Evolutionary conservation across 2,888 invertebrate genomes (phyloP), one percentile per base, ranked within the genome.

Genomic region (Melinopterus prodromus): DNA sequence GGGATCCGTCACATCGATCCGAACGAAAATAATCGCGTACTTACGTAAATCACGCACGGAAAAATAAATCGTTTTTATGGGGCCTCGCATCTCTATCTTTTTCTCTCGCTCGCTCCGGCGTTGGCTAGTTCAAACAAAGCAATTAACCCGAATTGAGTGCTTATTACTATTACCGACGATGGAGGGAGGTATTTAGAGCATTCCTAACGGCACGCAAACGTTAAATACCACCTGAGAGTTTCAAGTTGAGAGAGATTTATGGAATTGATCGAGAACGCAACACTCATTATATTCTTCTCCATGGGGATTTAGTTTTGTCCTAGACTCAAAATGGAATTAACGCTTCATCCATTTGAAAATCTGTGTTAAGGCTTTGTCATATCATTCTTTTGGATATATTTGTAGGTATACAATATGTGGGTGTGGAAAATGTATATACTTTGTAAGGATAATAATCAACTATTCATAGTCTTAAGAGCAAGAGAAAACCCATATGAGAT

Each of bases 11-110:
- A 74, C 26, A 74, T 36, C 74, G 74, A 74, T 74, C 74, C 35
- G 35, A 74, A 74, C 74, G 74, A 74, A 74, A 74, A 74, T 74
- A 74, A 74, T 74, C 74, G 74, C 74, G 74, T 37, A 74, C 74
- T 74, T 74, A 74, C 74, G 74, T 74, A 74, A 74, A 74, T 74
- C 74, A 74, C 35, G 74, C 74, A 37, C 74, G 36, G 74, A 74
- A 74, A 74, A 74, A 74, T 74, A 74, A 74, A 74, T 74, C 74
- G 35, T 9, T 74, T 74, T 74, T 74, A 74, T 35, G 15, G 53
- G 53, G 9, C 12, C 5, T 53, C 53, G 53, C 53, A 53, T 53
- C 53, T 53, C 12, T 53, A 53, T 1, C 7, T 53, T 12, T 53
- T 53, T 53, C 53, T 53, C 53, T 53, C 53, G 53, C 53, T 7